phyloP scores from a whole-genome alignment of 2,113 vertebrate species.

The Aphelocoma coerulescens region DNA sequence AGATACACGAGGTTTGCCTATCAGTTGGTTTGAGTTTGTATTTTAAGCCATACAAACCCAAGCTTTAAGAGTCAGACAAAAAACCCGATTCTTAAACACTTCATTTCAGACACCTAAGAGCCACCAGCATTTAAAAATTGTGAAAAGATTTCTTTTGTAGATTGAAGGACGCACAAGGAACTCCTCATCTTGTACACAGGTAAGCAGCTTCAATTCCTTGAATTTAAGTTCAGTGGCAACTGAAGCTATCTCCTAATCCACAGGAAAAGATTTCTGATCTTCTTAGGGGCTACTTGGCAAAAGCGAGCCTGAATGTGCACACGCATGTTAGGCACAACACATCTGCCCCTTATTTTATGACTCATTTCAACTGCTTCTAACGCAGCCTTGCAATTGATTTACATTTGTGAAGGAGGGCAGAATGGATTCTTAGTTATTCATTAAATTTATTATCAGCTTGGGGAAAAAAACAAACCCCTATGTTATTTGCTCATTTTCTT shows the following conservation, averaged over 20 bases:
- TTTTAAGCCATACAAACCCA: not conserved
- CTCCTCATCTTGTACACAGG: not conserved
- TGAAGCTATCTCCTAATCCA: not conserved
- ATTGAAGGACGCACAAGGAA: not conserved
- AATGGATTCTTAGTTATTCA: not conserved
- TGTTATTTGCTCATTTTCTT: not conserved
- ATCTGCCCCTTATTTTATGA: not conserved
- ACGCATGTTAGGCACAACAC: not conserved
- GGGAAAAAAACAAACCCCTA: not conserved
- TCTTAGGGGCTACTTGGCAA: not conserved
- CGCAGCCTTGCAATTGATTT: not conserved
- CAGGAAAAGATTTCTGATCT: not conserved
- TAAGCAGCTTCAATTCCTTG: not conserved
- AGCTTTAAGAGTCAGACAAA: not conserved
- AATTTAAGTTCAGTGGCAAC: not conserved
- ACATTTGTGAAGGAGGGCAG: not conserved
- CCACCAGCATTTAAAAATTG: not conserved
- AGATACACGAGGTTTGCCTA: not conserved
- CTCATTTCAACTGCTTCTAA: not conserved
- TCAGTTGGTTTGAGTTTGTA: not conserved
- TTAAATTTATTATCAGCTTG: not conserved
- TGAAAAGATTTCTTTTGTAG: not conserved
- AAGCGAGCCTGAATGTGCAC: not conserved
- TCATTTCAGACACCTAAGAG: not conserved
- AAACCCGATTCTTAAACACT: not conserved